Conservation (phyloP, 92 coral and sea anemone genomes). For the Zoanthus solanderi region DNA sequence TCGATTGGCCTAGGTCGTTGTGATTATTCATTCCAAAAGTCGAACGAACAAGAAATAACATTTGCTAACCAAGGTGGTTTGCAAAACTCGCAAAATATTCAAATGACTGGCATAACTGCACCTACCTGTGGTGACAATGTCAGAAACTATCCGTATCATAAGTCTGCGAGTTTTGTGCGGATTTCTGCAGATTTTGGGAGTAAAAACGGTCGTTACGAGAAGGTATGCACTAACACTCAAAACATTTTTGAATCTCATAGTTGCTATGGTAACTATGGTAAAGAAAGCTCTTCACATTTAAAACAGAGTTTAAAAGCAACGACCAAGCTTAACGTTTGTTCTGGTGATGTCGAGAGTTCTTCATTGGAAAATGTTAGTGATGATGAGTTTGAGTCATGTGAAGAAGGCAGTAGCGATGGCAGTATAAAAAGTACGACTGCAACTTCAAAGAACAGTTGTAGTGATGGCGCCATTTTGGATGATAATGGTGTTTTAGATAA, state of each 20-base stretch:
- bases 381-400: conserved; percentile 21
- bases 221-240: neutral
- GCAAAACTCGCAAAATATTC: neutral
- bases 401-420: neutral
- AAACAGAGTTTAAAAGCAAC: neutral
- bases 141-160: neutral
- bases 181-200: neutral
- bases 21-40: neutral
- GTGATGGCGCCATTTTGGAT: neutral
- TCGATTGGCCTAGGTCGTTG: neutral
- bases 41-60: neutral
- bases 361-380: neutral
- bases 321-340: no score
- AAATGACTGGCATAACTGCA: neutral
- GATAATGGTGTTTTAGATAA: neutral
- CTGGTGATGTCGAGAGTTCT: neutral
- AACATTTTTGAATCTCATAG: neutral
- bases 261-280: neutral
- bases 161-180: neutral
- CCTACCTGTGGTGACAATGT: neutral
- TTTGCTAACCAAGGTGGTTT: neutral
- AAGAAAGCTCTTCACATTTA: neutral
- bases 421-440: neutral
- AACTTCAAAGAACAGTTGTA: neutral
- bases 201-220: neutral